These are phyloP conservation scores for Lepidothrix coronata DNA, from an alignment of 2,113 vertebrate species.

Conservation along the genomic window DNA sequence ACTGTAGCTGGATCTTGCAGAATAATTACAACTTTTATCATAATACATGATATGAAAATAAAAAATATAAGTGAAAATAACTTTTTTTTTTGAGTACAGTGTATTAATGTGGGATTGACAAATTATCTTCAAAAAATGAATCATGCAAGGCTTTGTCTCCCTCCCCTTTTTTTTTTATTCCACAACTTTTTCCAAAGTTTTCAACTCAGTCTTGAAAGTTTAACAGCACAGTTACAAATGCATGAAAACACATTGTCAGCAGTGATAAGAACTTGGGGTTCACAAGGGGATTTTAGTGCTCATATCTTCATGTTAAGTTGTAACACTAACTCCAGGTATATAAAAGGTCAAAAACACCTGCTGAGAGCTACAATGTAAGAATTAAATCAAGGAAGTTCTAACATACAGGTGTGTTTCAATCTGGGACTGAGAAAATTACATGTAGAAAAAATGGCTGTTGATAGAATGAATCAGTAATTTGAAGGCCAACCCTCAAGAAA, in stretches of 20 bases:
- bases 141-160: neutral
- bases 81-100: neutral
- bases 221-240: neutral
- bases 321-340: neutral
- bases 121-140: neutral
- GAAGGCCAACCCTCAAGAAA: neutral
- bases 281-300: neutral
- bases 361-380: neutral
- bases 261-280: neutral
- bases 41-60: neutral
- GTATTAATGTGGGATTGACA: neutral
- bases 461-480: neutral
- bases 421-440: neutral
- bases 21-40: neutral
- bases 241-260: neutral
- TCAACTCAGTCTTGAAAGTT: neutral
- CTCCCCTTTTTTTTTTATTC: neutral
- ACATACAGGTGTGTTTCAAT: neutral
- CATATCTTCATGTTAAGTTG: neutral
- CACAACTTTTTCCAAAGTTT: neutral
- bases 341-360: neutral
- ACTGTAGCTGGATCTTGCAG: neutral
- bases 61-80: neutral
- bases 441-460: neutral
- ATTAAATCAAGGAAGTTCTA: neutral